phyloP scores from a whole-genome alignment of 2,888 invertebrate species.

The Eristalis intricaria region DNA sequence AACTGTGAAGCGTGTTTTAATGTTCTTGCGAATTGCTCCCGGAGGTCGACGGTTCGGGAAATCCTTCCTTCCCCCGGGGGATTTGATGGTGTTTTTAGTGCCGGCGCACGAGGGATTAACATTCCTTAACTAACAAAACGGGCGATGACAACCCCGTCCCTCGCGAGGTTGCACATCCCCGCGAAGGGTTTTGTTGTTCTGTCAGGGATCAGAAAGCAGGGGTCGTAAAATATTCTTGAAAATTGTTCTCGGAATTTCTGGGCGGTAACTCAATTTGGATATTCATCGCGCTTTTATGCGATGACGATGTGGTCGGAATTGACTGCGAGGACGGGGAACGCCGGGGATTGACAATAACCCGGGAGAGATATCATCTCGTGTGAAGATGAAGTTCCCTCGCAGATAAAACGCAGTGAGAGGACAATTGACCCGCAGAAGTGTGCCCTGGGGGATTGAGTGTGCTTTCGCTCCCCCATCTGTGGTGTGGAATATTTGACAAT shows the following conservation, averaged over 20 bases:
- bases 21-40: slow-evolving; percentile 36
- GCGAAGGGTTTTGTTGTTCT: slow-evolving; percentile 6
- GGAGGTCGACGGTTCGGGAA: background rate
- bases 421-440: background rate
- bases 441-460: background rate
- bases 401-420: background rate
- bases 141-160: too few species aligned
- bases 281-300: background rate
- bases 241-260: background rate
- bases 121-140: background rate
- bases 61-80: background rate
- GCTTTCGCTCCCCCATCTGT: background rate
- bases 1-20: slow-evolving; percentile 48
- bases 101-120: slow-evolving; percentile 18
- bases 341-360: background rate
- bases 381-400: background rate
- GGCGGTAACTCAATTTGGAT: background rate
- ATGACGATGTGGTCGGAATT: background rate
- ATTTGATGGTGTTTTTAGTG: slow-evolving; percentile 6
- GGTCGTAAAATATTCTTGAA: slow-evolving; percentile 20
- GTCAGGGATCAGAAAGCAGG: background rate
- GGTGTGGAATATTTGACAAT: background rate
- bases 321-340: background rate
- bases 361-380: background rate
- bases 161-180: background rate